A percentile compares a stretch with the other conserved stretches of the same genome.
Conservation (phyloP, 2,888 invertebrate species). For the Orthosia cruda region DNA sequence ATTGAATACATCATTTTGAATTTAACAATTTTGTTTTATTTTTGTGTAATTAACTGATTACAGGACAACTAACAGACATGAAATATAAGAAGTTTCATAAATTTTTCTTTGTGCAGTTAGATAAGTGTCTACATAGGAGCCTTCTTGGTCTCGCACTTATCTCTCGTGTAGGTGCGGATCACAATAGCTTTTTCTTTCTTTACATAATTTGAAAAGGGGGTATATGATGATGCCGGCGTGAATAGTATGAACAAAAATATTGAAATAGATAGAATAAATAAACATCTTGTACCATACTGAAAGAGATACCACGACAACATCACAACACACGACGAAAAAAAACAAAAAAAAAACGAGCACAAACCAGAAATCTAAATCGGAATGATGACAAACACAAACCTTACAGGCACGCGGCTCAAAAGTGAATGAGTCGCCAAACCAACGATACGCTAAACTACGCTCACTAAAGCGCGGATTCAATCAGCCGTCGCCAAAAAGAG, state of each 20-base stretch:
- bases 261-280: constrained; percentile 16
- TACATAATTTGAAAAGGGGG: too few species aligned
- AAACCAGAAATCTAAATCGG: constrained; percentile 76
- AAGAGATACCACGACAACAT: constrained; percentile 26
- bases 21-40: not conserved
- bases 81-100: not conserved
- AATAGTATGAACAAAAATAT: not conserved
- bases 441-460: constrained; percentile 88
- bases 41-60: not conserved
- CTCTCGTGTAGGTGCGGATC: too few species aligned
- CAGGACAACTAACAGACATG: not conserved
- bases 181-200: too few species aligned
- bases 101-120: not conserved
- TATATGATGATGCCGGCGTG: too few species aligned
- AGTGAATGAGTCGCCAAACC: constrained; percentile 87
- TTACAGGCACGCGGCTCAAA: constrained; percentile 77
- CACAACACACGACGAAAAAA: constrained; percentile 29
- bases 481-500: constrained; percentile 86
- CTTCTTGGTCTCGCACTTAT: too few species aligned
- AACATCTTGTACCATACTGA: constrained; percentile 2
- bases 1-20: constrained; percentile 51
- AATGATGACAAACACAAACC: constrained; percentile 74
- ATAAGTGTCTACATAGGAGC: too few species aligned
- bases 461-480: constrained; percentile 91
- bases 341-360: constrained; percentile 46